These are phyloP conservation scores for Drosophila mulleri DNA, from an alignment of 2,888 invertebrate genomes.

Conservation along the genomic window DNA sequence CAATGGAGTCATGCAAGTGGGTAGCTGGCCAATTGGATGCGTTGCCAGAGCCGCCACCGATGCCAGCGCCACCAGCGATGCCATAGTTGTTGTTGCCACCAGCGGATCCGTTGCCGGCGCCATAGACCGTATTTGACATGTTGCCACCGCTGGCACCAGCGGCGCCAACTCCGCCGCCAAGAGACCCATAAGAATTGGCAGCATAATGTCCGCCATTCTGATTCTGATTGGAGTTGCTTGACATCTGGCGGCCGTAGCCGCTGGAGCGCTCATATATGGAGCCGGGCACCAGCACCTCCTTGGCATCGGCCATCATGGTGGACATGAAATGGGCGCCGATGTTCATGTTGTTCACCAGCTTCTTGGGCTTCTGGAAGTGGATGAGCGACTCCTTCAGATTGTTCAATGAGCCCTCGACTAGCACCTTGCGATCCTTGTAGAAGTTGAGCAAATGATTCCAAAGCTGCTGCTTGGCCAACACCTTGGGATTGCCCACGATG, in stretches of 20 bases:
- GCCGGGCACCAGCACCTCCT: slow-evolving; percentile 97
- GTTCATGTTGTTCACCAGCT: slow-evolving; percentile 96
- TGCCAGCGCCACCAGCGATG: neutral
- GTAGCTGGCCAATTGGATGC: slow-evolving; percentile 47
- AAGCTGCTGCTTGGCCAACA: slow-evolving; percentile 98
- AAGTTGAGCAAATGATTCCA: slow-evolving; percentile 99
- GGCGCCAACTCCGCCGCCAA: neutral
- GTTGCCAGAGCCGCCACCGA: neutral
- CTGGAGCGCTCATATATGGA: slow-evolving; percentile 94
- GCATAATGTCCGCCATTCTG: slow-evolving; percentile 43
- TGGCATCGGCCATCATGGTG: slow-evolving; percentile 97
- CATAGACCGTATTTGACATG: slow-evolving; percentile 7
- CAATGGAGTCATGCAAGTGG: slow-evolving; percentile 92
- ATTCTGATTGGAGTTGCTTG: slow-evolving; percentile 46
- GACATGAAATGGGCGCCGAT: slow-evolving; percentile 99
- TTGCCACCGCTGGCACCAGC: slow-evolving; percentile 8
- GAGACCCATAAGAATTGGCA: slow-evolving; percentile 44
- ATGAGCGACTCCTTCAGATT: slow-evolving; percentile 98
- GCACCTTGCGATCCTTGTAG: slow-evolving; percentile 96
- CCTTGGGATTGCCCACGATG: slow-evolving; percentile 99
- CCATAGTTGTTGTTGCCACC: slow-evolving; percentile 32
- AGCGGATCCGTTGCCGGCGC: slow-evolving; percentile 1
- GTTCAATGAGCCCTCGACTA: slow-evolving; percentile 98
- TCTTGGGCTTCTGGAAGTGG: slow-evolving; percentile 98
- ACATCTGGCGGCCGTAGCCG: slow-evolving; percentile 67